Evolutionary conservation across 2,797 vertebrate species (phyloP), one percentile per base, ranked within the genome.

Genomic region (Pangasius mekongensis): DNA sequence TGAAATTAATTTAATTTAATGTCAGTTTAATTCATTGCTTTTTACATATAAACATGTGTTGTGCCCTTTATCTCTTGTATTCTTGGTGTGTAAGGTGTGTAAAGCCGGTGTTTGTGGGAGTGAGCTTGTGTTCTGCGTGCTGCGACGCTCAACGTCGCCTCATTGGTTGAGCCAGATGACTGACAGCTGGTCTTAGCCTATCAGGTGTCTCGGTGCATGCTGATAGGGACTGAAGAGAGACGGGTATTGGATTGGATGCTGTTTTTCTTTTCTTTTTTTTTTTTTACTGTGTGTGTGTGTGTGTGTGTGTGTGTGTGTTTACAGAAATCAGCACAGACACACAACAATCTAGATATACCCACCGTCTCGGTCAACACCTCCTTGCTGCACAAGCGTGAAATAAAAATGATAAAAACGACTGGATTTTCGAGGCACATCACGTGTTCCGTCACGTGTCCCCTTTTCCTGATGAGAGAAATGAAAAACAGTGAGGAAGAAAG

Each of bases 151-250:
- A 49, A 5, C 71, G 80, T 52, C 67, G 36, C 67, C 93, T 90
- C n/a, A 92, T 92, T 94, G 93, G 94, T 91, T 89, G 85, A 33
- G 83, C 16, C 54, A 66, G 85, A 27, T 90, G 93, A 93, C 7
- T 92, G 93, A 87, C 92, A 93, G 80, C 88, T n/a, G 30, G 91
- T 92, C 86, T 92, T 89, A 81, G 87, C 93, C 93, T 92, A 91
- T 93, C 67, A 92, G 87, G 87, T 73, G 67, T 83, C 89, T 89
- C 86, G 56, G 67, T 86, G 90, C 76, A 6, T 84, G 89, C 88
- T 90, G 92, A 91, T 89, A 81, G 89, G 87, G 89, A 80, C 16
- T 81, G 87, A 67, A 43, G 88, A 92, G 74, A 84, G 87, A 88
- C 11, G 0, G 8, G 27, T n/a, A 69, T n/a, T 10, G 78, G 91